Base-by-base conservation (phyloP, 2,888 invertebrate species). In the Amphipyra berbera region DNA sequence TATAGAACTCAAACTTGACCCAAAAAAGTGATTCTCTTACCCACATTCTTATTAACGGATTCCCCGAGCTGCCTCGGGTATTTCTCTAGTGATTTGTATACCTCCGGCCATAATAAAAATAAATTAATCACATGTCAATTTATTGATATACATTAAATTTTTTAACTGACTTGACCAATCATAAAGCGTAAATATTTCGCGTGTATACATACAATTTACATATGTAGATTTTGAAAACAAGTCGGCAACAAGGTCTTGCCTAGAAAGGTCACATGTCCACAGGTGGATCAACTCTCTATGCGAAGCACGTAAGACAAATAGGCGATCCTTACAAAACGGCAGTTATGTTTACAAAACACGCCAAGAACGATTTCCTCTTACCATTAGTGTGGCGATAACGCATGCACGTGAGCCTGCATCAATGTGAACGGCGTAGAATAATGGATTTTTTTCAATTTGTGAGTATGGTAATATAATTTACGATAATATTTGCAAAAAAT, bases 401-500 rank as follows among this genome's bases (percentile, higher is more conserved):
- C 21, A 49, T 50, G 52, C 50, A 62, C 48, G 47, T 41, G 37
- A 54, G 58, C 62, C 62, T 54, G 72, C 50, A 58, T 75, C 59
- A 47, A 68, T 66, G 73, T 66, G 58, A 55, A 61, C 45, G 44
- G 53, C 59, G 37, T 21, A 15, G 40, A 61, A 77, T 57, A 68
- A 85, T 85, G 84, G 79, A 85, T 73, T 70, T 81, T 63, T 57
- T 78, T 55, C 61, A 70, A 73, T 73, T 81, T 69, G 84, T 85
- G 54, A 85, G 84, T 83, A 46, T 33, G 35, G 10, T 27, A 2
- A 21, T 35, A 35, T 47, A 30, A 30, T 30, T 6, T 30, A 30
- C 6, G n/a, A n/a, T n/a, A n/a, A n/a, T n/a, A n/a, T n/a, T n/a
- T n/a, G n/a, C n/a, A n/a, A n/a, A n/a, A n/a, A n/a, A n/a, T n/a